Evolutionary conservation across 1,140 invertebrate genomes (phyloP).

Genomic region (Drosophila mayri): DNA sequence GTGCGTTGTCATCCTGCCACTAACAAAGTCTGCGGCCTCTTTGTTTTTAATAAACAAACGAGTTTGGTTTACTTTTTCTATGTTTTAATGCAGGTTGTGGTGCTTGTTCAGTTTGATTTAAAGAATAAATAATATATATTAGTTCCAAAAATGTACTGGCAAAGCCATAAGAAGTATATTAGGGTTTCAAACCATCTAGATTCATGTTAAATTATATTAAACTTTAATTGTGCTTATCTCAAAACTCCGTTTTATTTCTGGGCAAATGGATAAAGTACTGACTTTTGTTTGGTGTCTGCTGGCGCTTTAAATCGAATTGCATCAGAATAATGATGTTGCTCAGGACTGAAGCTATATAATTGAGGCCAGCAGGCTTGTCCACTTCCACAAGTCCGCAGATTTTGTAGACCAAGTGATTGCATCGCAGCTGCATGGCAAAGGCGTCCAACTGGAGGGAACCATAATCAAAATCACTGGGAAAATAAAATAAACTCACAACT

Average conservation of each 20-base stretch:
- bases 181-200: not conserved
- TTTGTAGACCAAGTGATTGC: constrained; percentile 46
- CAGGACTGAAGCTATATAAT: constrained; percentile 46
- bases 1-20: constrained; percentile 29
- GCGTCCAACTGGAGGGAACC: constrained; percentile 41
- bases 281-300: not conserved
- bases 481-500: not conserved
- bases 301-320: constrained; percentile 60
- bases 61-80: constrained; percentile 41
- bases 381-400: constrained; percentile 45
- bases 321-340: constrained; percentile 60
- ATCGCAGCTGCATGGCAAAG: constrained; percentile 30
- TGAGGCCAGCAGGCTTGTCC: constrained; percentile 27
- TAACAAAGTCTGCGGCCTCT: constrained; percentile 38
- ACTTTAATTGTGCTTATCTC: no score
- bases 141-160: not conserved
- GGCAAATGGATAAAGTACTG: not conserved
- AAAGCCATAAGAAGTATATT: not conserved
- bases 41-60: constrained; percentile 42
- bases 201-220: not conserved
- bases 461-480: not conserved
- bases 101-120: constrained; percentile 43
- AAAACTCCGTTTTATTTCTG: not conserved
- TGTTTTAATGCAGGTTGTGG: constrained; percentile 37
- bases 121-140: constrained; percentile 23